Base-by-base conservation (phyloP, 2,888 invertebrate species). In the Chironomus riparius region DNA sequence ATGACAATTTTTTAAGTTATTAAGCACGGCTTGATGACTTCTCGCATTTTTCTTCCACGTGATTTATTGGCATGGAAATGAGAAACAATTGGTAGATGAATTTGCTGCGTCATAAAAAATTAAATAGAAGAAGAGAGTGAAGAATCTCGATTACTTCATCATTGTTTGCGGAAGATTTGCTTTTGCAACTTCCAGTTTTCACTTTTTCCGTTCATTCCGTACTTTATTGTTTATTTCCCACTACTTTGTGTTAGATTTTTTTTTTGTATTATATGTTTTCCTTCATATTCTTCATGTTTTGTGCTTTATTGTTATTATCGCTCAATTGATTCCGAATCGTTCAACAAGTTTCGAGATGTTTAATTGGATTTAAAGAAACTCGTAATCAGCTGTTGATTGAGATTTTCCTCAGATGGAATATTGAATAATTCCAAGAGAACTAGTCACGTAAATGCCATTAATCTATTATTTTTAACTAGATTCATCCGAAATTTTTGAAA, bases 171-270 rank as follows among this genome's bases (percentile, higher is more conserved):
- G 47, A 72, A 73, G 48, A 50, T 50, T 71, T 28, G 72, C 28
- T 71, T 50, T 48, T 24, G 22, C 18, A 73, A 73, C 72, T 73
- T 73, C 72, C 72, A 73, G 72, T 73, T 73, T 70, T 71, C 71
- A 50, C 71, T 71, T 71, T 28, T 28, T n/a, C n/a, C 56, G n/a
- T 38, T 38, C 38, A 38, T 38, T 38, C 38, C 38, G 38, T 38
- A 38, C 38, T 28, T 68, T 68, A 68, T 68, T 68, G 68, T 68
- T 15, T 70, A 48, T 65, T 65, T 65, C 65, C 24, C 65, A 56
- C n/a, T 56, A 15, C 56, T 6, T 65, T 65, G n/a, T n/a, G n/a
- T n/a, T n/a, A n/a, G n/a, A n/a, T n/a, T n/a, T n/a, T n/a, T n/a
- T n/a, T n/a, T n/a, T n/a, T n/a, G 12, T 12, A 4, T 24, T 65